Base-by-base conservation (phyloP, 1,140 invertebrate genomes). In the Acromyrmex echinatior region DNA sequence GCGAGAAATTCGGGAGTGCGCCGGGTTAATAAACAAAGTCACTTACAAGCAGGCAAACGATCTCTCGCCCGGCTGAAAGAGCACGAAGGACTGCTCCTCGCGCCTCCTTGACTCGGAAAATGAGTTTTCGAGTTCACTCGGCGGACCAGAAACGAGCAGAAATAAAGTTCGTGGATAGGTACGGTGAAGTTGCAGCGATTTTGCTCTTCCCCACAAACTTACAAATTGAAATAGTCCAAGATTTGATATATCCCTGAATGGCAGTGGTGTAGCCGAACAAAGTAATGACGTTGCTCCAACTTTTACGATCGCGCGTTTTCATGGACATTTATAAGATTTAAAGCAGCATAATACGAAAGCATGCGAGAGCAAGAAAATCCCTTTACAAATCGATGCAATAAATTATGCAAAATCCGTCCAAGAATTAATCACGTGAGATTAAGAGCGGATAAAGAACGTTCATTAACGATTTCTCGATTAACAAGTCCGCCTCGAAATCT, bases 101-200 rank as follows among this genome's bases (percentile, higher is more conserved):
- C 80, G 80, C 80, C 80, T 84, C 80, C 80, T 84, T 84, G 70
- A 9, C 21, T 76, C 80, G 80, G 80, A 84, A 84, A 84, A 84
- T 84, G 80, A 84, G 70, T 76, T 84, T 84, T 76, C 80, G 70
- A 63, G 70, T 76, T 84, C 65, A 53, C 35, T 63, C 51, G 31
- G 14, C 56, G 70, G 65, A 68, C 49, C 80, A 56, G 70, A 74
- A 84, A 82, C 79, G 35, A 73, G 53, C 68, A 68, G 53, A 82
- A 66, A 74, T 82, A 74, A 82, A 82, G 68, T 82, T 82, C 39
- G 16, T 35, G 28, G 21, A 70, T 35, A 51, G 51, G 45, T 74
- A 60, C n/a, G 56, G 56, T 25, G 12, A 63, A 84, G 70, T 76
- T 76, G 31, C 56, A 49, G 28, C 80, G 80, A 84, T 84, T 76